phyloP scores from a whole-genome alignment of 2,113 vertebrate species.

The Hucho hucho region DNA sequence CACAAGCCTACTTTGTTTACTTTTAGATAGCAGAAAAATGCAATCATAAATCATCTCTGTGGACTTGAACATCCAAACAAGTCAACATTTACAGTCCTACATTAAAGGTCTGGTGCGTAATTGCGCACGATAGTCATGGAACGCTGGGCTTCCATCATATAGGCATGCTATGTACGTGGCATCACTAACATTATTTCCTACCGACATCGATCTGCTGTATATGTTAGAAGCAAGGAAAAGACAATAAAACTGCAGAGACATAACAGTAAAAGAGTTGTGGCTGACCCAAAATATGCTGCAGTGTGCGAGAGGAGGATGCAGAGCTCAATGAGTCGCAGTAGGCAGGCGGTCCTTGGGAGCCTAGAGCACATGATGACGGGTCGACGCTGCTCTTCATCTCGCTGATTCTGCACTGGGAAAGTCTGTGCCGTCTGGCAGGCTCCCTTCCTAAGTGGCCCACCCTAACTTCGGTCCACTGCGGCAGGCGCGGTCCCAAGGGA shows the following conservation, averaged over 20 bases:
- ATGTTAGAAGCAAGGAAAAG: neutral
- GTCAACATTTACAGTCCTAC: neutral
- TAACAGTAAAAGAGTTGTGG: conserved; percentile 9
- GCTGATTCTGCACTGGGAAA: conserved; percentile 74
- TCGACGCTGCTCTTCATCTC: conserved; percentile 82
- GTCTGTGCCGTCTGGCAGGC: conserved; percentile 62
- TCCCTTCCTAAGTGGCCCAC: conserved; percentile 66
- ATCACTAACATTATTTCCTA: conserved; percentile 10
- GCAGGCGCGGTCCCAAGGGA: conserved; percentile 56
- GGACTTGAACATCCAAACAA: neutral
- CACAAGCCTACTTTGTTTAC: neutral
- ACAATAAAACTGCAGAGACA: neutral
- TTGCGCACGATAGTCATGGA: conserved; percentile 32
- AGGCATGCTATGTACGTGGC: neutral
- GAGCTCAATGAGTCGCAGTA: conserved; percentile 77
- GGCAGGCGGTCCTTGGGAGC: conserved; percentile 78
- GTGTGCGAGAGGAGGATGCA: conserved; percentile 77
- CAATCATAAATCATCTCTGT: neutral
- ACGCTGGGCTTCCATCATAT: conserved; percentile 2
- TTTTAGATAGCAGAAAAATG: neutral
- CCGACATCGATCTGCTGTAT: neutral
- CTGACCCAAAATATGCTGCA: conserved; percentile 95
- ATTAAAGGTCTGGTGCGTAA: conserved; percentile 24
- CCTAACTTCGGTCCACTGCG: conserved; percentile 45
- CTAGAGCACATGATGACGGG: conserved; percentile 86